These are phyloP conservation scores for Hemibagrus guttatus DNA, from an alignment of 2,797 vertebrate species.

Conservation along the genomic window DNA sequence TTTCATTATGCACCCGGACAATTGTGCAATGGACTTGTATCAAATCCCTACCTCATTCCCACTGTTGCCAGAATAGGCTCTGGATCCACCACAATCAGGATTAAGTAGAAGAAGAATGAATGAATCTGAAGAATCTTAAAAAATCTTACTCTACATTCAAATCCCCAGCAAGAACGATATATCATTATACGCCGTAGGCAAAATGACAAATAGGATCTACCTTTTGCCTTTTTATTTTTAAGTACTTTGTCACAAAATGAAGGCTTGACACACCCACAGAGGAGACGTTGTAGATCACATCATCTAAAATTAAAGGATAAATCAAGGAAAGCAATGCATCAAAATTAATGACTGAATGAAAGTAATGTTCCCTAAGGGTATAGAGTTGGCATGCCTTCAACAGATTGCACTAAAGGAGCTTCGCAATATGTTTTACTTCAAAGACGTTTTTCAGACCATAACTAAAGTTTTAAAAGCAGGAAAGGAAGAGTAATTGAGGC, in stretches of 20 bases:
- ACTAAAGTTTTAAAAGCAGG: neutral
- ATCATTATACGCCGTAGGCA: neutral
- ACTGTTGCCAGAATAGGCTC: neutral
- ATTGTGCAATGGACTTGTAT: neutral
- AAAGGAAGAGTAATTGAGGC: neutral
- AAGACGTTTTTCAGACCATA: slow-evolving; percentile 22
- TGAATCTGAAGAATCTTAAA: neutral
- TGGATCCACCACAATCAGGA: neutral
- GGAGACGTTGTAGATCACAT: neutral
- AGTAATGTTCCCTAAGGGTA: neutral
- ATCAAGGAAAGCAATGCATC: neutral
- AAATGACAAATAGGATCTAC: neutral
- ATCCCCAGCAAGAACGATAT: slow-evolving; percentile 1
- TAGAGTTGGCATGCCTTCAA: neutral
- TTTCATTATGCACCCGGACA: neutral
- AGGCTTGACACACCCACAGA: slow-evolving; percentile 7
- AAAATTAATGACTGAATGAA: neutral
- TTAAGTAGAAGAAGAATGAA: neutral
- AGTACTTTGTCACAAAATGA: neutral
- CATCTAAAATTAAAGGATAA: neutral
- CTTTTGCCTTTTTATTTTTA: neutral
- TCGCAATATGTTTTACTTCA: slow-evolving; percentile 4
- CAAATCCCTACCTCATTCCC: neutral
- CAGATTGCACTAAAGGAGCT: slow-evolving; percentile 12
- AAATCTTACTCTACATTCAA: neutral